Base-by-base conservation (phyloP, 1,140 invertebrate genomes). In the Saxidomus purpurata region DNA sequence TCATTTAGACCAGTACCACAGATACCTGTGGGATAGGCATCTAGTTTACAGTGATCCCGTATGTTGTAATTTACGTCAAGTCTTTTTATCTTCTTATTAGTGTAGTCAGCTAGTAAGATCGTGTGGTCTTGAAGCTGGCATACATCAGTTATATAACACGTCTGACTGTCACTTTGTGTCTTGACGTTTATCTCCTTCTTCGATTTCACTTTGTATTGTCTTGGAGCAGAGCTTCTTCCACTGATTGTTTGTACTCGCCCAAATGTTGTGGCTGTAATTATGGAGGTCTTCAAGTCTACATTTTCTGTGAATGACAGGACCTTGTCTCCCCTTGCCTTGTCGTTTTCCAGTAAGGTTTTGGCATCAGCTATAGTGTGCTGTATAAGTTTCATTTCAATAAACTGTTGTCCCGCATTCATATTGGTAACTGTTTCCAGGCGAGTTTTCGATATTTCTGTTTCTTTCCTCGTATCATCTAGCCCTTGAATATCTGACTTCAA, bases 91-190 rank as follows among this genome's bases (percentile, higher is more conserved):
- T 40, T 59, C 25, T 1, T 38, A 38, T 81, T 81, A 43, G 31
- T 8, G 31, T 17, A 59, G 36, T 81, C 79, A 61, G 31, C 15
- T 8, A 81, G 34, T 31, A 81, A 6, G 36, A 81, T 55, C 9
- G 49, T 40, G 11, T 52, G 49, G 38, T 63, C 55, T 19, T 15
- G 49, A 36, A 81, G 79, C 49, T 81, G 49, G 38, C 79, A 81
- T 61, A 81, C 34, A 59, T 38, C 79, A 15, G 19, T 17, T 22
- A 81, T 81, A 31, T 25, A n/a, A 19, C 79, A 81, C 1, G 22
- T 25, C 0, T 79, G 13, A 17, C 28, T 36, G 49, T 79, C 76
- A 8, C 17, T 25, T 19, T 1, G 13, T 15, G 52, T 52, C 25
- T 43, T 79, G 40, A 79, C 36, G 52, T 55, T 79, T 9, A 47